Evolutionary conservation across 2,113 vertebrate species (phyloP), one percentile per base, ranked within the genome.

Genomic region (Ptychochromis oligacanthus): DNA sequence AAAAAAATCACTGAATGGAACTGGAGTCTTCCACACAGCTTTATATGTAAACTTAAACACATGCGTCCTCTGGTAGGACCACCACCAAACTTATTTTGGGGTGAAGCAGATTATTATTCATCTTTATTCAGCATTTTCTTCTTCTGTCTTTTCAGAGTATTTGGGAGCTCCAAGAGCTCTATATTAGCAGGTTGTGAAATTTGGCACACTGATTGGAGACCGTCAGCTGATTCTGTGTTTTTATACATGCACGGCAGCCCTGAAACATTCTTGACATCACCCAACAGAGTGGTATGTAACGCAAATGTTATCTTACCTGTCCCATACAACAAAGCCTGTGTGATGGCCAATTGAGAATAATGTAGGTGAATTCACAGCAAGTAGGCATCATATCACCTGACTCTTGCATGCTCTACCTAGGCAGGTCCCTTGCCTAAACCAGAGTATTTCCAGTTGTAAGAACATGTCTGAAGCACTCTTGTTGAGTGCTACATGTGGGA

Each of bases 101-200:
- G 65, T 70, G 65, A 70, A 70, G 65, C 49, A 70, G 65, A 70
- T 70, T 49, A 49, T 70, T 70, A 67, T 49, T 43, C 40, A 28
- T 70, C 65, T 70, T 70, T 70, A 70, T 70, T 70, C 4, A 4
- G 14, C 31, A 17, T 70, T 70, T 24, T 70, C 24, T 31, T 52
- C 65, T 70, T 70, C 26, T 70, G 65, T 52, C 43, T 70, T 70
- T 70, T n/a, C n/a, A 43, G 43, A 70, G 43, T 70, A 24, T 28
- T 49, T 70, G 65, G 17, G 43, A 49, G 26, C 49, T 52, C 65
- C 24, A 49, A 20, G 43, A 52, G 49, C 65, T 49, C 40, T 70
- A 6, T 20, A 70, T 52, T 49, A 52, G 65, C 28, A 52, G 65
- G 15, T 70, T 70, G 65, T 26, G 43, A 20, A 70, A 70, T 70